Evolutionary conservation across 2,888 invertebrate species (phyloP).

Genomic region (Metacarcinus magister): DNA sequence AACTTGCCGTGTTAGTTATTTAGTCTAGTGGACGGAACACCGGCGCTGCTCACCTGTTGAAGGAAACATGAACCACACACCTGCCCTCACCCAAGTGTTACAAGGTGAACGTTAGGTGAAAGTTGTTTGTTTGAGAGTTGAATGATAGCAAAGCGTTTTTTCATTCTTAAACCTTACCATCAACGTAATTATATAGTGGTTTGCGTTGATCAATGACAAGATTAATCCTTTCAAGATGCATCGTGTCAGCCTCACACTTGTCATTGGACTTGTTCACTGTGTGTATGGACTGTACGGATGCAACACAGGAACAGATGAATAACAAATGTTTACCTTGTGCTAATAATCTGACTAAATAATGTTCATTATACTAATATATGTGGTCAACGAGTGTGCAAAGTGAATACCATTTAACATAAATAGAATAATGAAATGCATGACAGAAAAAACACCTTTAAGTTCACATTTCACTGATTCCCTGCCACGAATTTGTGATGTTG

Average conservation of each 20-base stretch:
- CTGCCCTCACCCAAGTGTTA: background rate
- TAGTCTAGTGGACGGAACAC: background rate
- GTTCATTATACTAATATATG: too few relatives aligned
- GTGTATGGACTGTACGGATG: too few relatives aligned
- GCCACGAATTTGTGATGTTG: background rate
- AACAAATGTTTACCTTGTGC: background rate
- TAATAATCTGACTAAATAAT: background rate
- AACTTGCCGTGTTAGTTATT: background rate
- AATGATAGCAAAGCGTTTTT: background rate
- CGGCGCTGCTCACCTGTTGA: background rate
- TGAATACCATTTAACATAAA: background rate
- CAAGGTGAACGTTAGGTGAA: background rate
- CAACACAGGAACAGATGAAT: too few relatives aligned
- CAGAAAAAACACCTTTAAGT: background rate
- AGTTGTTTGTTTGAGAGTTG: background rate
- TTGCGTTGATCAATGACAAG: background rate
- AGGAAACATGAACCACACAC: background rate
- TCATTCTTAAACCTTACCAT: background rate
- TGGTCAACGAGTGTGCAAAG: background rate
- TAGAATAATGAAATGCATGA: background rate
- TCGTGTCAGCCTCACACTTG: background rate
- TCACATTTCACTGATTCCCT: background rate
- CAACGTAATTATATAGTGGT: background rate
- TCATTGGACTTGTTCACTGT: too few relatives aligned
- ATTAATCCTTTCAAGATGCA: background rate